Percentiles rank a stretch among this genome's conserved stretches.
These are phyloP conservation scores for Eriosoma lanigerum DNA, from an alignment of 1,140 invertebrate species.

Conservation along the genomic window DNA sequence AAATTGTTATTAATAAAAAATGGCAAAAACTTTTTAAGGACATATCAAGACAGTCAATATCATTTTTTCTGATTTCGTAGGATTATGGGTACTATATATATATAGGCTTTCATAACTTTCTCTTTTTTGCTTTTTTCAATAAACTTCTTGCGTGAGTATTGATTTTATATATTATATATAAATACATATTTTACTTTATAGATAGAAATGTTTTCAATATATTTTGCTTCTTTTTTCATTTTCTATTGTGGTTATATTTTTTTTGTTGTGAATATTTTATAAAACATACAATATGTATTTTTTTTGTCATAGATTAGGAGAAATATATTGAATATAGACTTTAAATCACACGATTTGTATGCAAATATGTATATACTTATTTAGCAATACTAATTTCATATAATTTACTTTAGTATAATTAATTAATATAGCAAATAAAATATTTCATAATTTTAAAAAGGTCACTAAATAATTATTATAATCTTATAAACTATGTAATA, in stretches of 20 bases:
- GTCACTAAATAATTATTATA: too few species aligned
- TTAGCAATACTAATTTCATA: too few species aligned
- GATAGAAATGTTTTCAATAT: slow-evolving; percentile 4
- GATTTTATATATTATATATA: background rate
- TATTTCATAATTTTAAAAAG: too few species aligned
- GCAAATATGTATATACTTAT: too few species aligned
- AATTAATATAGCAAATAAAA: too few species aligned
- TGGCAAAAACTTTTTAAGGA: background rate
- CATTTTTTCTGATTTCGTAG: background rate
- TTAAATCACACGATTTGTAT: too few species aligned
- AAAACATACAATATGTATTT: too few species aligned
- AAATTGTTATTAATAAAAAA: background rate
- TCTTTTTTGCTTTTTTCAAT: slow-evolving; percentile 12
- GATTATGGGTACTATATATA: background rate
- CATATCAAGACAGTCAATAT: background rate
- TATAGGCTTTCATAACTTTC: slow-evolving; percentile 18
- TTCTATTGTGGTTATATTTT: slow-evolving; percentile 7
- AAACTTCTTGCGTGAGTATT: slow-evolving; percentile 5
- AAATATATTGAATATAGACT: too few species aligned
- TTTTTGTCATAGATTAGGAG: too few species aligned
- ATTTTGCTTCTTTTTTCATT: background rate
- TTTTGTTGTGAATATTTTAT: background rate
- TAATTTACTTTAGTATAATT: too few species aligned
- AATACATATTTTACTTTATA: slow-evolving; percentile 23
- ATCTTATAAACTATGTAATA: too few species aligned